Evolutionary conservation across 2,797 vertebrate species (phyloP), one percentile per base, ranked within the genome.

Genomic region (Danio aesculapii): DNA sequence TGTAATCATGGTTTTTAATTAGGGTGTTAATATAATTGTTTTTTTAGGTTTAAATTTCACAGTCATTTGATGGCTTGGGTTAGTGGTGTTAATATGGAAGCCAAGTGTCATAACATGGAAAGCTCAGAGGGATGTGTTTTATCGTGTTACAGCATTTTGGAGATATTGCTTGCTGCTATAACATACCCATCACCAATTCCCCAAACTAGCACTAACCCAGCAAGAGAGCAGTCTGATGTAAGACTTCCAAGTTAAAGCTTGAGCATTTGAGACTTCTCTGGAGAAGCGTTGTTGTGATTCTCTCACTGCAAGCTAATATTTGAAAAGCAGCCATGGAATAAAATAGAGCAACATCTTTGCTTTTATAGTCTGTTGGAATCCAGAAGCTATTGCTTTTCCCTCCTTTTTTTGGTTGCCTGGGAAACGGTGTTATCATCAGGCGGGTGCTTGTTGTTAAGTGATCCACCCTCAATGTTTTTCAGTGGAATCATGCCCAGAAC

Each of bases 361-460:
- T 44, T 77, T 53, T 59, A 79, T 73, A 69, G 49, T 80, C 72
- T 79, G 72, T 70, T 70, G 77, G 62, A 82, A 84, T 80, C 72
- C 62, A 82, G 76, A 75, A 59, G 66, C 66, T 64, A 83, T 67
- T 84, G 74, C 71, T 53, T 82, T 84, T 83, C 75, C 83, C 83
- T 66, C 80, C 71, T 82, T 79, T 81, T 84, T 81, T 83, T 49
- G 47, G 85, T 86, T 86, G 83, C 85, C 85, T 75, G 75, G 83
- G 85, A 83, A 83, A 86, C 85, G 1, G 17, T 84, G 83, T 76
- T 77, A 83, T 84, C 82, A 84, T 71, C 58, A 83, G 70, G 85
- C 74, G 75, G 81, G 61, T 78, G 66, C 70, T 83, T 81, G 80
- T 84, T 77, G 79, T 86, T 81, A 81, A 81, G 74, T 61, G 21